Percentiles rank a stretch among this genome's conserved stretches.
These are phyloP conservation scores for Neopelma chrysocephalum DNA, from an alignment of 2,797 vertebrate genomes.

Conservation along the genomic window DNA sequence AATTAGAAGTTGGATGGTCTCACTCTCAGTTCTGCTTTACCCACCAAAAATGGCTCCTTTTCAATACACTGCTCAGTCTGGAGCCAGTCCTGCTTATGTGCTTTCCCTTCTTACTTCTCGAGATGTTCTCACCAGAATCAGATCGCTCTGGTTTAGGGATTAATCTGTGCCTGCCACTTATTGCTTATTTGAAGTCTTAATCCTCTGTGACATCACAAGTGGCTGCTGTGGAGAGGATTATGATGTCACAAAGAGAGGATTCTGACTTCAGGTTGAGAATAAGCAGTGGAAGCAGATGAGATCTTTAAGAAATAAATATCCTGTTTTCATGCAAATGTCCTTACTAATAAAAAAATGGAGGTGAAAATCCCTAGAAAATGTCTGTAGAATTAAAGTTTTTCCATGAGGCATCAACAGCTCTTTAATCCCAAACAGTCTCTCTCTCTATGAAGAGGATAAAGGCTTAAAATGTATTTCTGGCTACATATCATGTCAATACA, in stretches of 20 bases:
- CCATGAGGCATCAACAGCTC: slow-evolving; percentile 59
- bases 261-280: slow-evolving; percentile 62
- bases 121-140: slow-evolving; percentile 63
- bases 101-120: slow-evolving; percentile 50
- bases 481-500: slow-evolving; percentile 57
- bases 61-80: background rate
- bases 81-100: slow-evolving; percentile 38
- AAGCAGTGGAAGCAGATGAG: slow-evolving; percentile 48
- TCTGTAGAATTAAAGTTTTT: slow-evolving; percentile 67
- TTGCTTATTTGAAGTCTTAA: slow-evolving; percentile 68
- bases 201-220: slow-evolving; percentile 67
- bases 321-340: slow-evolving; percentile 56
- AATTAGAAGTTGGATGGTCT: background rate
- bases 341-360: slow-evolving; percentile 53
- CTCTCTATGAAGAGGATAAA: slow-evolving; percentile 59
- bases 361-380: slow-evolving; percentile 58
- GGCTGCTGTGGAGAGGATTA: slow-evolving; percentile 63
- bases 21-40: background rate
- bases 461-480: slow-evolving; percentile 67
- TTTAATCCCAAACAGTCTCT: slow-evolving; percentile 63
- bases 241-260: slow-evolving; percentile 67
- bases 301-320: slow-evolving; percentile 54
- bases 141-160: slow-evolving; percentile 56
- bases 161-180: slow-evolving; percentile 50
- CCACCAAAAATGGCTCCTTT: slow-evolving; percentile 5